Conservation (phyloP, 2,113 vertebrate species). For the Notarius lentiginosus region DNA sequence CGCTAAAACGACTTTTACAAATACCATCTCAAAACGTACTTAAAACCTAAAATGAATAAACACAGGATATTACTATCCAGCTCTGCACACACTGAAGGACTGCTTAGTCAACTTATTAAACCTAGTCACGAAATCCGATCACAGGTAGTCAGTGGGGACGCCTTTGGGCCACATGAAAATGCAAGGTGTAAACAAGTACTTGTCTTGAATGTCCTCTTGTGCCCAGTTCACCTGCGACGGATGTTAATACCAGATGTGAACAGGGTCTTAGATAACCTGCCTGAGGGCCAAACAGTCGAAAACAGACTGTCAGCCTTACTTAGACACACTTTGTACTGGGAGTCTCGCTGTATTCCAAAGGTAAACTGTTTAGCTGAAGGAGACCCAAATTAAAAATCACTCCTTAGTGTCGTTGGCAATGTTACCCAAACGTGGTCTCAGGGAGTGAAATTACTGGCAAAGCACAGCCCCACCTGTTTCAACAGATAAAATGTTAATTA, state of each 20-base stretch:
- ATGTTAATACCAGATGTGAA: neutral
- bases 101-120: neutral
- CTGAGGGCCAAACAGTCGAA: neutral
- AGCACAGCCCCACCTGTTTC: constrained; percentile 34
- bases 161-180: neutral
- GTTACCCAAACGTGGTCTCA: constrained; percentile 10
- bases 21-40: too few relatives aligned
- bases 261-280: neutral
- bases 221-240: neutral
- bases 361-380: constrained; percentile 31
- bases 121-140: neutral
- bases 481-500: constrained; percentile 43
- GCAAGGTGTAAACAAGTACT: neutral
- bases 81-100: neutral
- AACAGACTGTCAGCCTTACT: neutral
- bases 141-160: too few relatives aligned
- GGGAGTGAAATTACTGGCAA: constrained; percentile 30
- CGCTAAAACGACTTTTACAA: neutral
- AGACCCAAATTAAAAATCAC: constrained; percentile 27
- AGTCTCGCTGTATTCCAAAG: constrained; percentile 15
- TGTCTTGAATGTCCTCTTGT: neutral
- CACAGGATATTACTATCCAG: neutral
- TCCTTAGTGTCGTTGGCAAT: constrained; percentile 31
- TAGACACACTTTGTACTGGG: neutral
- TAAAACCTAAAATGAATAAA: neutral